Evolutionary conservation across 2,797 vertebrate genomes (phyloP).

Genomic region (Tapirus indicus): DNA sequence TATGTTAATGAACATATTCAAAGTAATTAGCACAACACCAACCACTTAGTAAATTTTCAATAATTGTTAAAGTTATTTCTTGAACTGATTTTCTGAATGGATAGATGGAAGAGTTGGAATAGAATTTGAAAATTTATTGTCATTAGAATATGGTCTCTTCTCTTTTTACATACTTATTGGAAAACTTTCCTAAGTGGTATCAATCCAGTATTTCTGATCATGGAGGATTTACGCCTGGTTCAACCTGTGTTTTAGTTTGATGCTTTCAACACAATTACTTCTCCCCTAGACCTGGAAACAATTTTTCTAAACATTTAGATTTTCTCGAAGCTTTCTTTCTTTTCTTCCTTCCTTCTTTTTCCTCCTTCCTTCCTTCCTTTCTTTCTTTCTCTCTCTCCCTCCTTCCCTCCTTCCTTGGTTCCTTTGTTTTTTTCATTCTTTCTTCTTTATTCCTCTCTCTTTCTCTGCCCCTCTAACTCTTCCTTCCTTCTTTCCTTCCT

Average conservation of each 20-base stretch:
- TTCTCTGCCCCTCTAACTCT: neutral
- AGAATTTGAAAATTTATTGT: neutral
- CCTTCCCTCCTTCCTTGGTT: fast-evolving
- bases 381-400: fast-evolving
- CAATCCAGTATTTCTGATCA: neutral
- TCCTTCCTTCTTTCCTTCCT: too few species aligned
- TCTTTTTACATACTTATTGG: neutral
- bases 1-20: neutral
- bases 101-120: neutral
- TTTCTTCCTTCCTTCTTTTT: too few species aligned
- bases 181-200: neutral
- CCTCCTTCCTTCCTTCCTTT: fast-evolving
- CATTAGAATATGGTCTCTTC: neutral
- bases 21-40: neutral
- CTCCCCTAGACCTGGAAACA: neutral
- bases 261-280: neutral
- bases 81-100: neutral
- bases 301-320: neutral
- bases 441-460: too few species aligned
- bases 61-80: neutral
- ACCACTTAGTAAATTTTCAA: neutral
- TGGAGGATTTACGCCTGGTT: neutral
- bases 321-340: neutral
- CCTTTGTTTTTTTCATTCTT: too few species aligned
- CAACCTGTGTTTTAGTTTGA: neutral